phyloP scores from a whole-genome alignment of 2,888 invertebrate genomes.

The Agrotis puta region DNA sequence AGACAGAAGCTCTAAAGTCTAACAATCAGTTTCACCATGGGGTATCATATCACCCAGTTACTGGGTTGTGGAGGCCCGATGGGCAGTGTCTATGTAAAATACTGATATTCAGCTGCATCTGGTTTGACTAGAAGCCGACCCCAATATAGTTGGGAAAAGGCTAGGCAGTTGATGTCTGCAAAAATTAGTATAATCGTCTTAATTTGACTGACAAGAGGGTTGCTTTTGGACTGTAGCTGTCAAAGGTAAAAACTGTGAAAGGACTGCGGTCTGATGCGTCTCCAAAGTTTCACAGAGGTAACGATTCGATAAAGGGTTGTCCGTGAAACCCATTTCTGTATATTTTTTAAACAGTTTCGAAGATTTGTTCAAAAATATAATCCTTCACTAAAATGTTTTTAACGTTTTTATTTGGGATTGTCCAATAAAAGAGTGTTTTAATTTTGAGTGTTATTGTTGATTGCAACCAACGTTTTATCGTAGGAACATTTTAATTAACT shows the following conservation, averaged over 20 bases:
- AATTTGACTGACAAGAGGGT: background rate
- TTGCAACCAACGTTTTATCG: background rate
- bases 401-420: background rate
- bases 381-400: background rate
- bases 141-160: too few relatives aligned
- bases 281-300: slow-evolving; percentile 2
- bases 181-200: background rate
- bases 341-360: background rate
- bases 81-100: too few relatives aligned
- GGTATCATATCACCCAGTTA: too few relatives aligned
- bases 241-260: background rate
- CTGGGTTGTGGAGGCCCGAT: too few relatives aligned
- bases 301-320: background rate
- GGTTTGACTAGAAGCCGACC: too few relatives aligned
- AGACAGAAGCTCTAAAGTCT: too few relatives aligned
- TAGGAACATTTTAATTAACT: background rate
- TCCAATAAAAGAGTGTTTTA: slow-evolving; percentile 2
- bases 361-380: background rate
- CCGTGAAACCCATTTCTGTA: background rate
- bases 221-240: background rate
- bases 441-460: slow-evolving; percentile 13
- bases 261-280: slow-evolving; percentile 9
- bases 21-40: too few relatives aligned
- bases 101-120: too few relatives aligned
- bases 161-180: too few relatives aligned